A percentile compares a stretch with the other conserved stretches of the same genome.
phyloP scores from a whole-genome alignment of 1,140 invertebrate genomes.

The Thalassaphorura encarpata region DNA sequence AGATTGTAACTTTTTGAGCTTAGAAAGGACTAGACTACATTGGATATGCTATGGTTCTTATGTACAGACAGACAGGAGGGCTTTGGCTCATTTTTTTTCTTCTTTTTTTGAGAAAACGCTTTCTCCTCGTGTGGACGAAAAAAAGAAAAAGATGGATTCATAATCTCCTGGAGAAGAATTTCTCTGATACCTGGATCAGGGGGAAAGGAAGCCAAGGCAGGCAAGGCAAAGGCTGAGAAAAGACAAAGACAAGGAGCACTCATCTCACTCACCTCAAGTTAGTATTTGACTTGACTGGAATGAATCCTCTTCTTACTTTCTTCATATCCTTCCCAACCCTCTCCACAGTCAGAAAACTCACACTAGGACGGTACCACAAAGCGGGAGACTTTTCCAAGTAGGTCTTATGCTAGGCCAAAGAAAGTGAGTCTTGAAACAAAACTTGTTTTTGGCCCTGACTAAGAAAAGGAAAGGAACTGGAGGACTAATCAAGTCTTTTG shows the following conservation, averaged over 20 bases:
- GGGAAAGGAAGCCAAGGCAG: neutral
- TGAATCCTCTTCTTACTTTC: neutral
- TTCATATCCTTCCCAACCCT: neutral
- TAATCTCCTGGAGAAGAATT: conserved; percentile 8
- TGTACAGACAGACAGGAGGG: neutral
- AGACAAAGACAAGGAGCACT: too few relatives aligned
- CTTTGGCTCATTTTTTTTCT: too few relatives aligned
- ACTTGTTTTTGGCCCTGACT: neutral
- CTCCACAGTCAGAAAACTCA: neutral
- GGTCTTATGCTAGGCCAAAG: neutral
- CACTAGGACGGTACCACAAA: neutral
- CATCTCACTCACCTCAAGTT: too few relatives aligned
- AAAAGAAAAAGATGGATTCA: conserved; percentile 10
- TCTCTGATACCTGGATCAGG: neutral
- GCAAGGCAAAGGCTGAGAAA: too few relatives aligned
- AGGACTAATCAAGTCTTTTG: neutral
- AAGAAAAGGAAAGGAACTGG: neutral
- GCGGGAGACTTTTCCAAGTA: neutral
- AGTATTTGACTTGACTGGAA: too few relatives aligned
- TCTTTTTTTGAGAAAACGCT: too few relatives aligned
- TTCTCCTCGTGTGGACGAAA: too few relatives aligned
- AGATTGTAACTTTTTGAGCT: conserved; percentile 24
- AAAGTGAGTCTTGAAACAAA: neutral
- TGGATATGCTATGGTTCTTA: neutral
- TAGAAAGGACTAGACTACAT: neutral